These are phyloP conservation scores for Limulus polyphemus DNA, from an alignment of 2,888 invertebrate species.

Conservation along the genomic window DNA sequence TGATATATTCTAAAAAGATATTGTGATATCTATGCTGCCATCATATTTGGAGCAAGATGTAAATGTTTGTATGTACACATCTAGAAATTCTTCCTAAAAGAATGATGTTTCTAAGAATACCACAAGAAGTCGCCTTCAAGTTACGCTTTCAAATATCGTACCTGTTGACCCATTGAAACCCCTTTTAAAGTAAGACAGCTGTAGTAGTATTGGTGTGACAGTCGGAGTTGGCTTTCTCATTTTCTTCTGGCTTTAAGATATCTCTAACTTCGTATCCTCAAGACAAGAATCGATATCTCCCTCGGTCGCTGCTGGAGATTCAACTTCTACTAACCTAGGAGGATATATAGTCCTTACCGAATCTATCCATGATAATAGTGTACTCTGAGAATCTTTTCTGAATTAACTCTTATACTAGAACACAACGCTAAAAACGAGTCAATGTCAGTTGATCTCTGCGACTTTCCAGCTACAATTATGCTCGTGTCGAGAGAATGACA, in stretches of 20 bases:
- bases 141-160: no score
- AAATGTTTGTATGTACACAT: no score
- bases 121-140: no score
- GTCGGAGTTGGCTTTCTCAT: background rate
- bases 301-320: background rate
- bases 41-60: no score
- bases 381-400: slow-evolving; percentile 13
- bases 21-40: no score
- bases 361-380: background rate
- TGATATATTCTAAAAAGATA: no score
- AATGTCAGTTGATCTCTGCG: no score
- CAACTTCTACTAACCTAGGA: background rate
- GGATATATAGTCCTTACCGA: background rate
- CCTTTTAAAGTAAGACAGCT: background rate
- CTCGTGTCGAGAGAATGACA: slow-evolving; percentile 38
- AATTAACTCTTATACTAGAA: slow-evolving; percentile 23
- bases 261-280: background rate
- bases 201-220: background rate
- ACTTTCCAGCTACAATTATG: no score
- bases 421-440: no score
- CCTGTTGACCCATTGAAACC: background rate
- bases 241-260: background rate
- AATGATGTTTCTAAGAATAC: no score
- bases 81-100: no score
- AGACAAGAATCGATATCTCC: background rate